These are phyloP conservation scores for Xenus cinereus DNA, from an alignment of 2,113 vertebrate genomes.

Conservation along the genomic window DNA sequence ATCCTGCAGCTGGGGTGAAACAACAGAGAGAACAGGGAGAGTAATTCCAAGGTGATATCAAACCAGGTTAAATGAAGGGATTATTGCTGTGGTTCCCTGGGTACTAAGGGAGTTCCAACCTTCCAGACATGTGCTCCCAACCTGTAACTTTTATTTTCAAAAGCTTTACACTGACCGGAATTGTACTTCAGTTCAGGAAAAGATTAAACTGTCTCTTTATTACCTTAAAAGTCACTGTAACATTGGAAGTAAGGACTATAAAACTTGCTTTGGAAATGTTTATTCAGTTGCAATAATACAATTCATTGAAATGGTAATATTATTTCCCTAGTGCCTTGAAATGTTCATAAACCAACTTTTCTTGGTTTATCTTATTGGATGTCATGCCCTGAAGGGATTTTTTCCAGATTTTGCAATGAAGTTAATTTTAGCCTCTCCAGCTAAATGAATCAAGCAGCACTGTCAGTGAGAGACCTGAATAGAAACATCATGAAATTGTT, in stretches of 20 bases:
- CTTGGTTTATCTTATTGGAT: conserved; percentile 61
- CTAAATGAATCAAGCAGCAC: conserved; percentile 36
- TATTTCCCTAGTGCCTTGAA: conserved; percentile 16
- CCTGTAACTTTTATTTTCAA: not conserved
- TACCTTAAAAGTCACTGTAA: conserved; percentile 44
- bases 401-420: conserved; percentile 49
- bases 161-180: not conserved
- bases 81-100: not conserved
- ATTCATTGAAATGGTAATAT: conserved; percentile 39
- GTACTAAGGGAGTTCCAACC: not conserved
- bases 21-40: not conserved
- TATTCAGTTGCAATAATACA: conserved; percentile 56
- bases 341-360: conserved; percentile 41
- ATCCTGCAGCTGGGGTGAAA: not conserved
- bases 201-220: conserved; percentile 28
- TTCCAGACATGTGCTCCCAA: not conserved
- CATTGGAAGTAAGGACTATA: conserved; percentile 23
- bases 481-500: conserved; percentile 18
- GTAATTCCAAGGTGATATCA: not conserved
- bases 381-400: conserved; percentile 43
- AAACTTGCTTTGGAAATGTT: conserved; percentile 57
- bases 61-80: not conserved
- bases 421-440: conserved; percentile 53
- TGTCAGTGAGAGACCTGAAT: not conserved
- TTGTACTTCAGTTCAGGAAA: not conserved